These are phyloP conservation scores for Sialia sialis DNA, from an alignment of 2,113 vertebrate species.

Conservation along the genomic window DNA sequence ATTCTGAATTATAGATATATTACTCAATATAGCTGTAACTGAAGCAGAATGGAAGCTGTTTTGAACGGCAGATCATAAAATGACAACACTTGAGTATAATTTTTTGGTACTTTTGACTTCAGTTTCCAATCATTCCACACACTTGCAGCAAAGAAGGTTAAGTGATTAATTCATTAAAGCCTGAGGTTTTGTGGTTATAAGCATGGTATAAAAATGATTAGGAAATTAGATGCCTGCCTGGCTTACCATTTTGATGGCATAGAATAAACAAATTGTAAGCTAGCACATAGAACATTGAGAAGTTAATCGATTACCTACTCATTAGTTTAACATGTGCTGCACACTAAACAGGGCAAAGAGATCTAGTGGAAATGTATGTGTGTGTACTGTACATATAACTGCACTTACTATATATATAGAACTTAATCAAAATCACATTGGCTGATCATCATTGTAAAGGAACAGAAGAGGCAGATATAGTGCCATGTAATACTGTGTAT, in stretches of 20 bases:
- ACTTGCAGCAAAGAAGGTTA: background rate
- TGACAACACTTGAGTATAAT: background rate
- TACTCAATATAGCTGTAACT: background rate
- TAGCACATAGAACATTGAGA: background rate
- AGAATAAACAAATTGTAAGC: background rate
- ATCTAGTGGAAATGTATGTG: background rate
- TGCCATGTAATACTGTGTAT: background rate
- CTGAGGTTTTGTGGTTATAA: background rate
- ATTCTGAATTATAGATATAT: background rate
- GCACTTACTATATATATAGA: background rate
- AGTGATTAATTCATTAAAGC: background rate
- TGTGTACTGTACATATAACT: background rate
- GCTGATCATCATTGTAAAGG: background rate
- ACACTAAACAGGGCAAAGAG: background rate
- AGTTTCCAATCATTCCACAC: background rate
- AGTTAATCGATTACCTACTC: background rate
- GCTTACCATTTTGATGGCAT: background rate
- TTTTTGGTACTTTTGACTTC: background rate
- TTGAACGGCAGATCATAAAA: background rate
- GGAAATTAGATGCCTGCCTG: background rate
- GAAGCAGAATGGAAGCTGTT: background rate
- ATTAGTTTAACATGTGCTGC: background rate
- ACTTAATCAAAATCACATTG: background rate
- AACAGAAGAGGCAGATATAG: background rate
- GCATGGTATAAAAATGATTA: background rate